Evolutionary conservation across 64 coral and sea anemone species (phyloP), one percentile per base, ranked within the genome.

Genomic region (Pocillopora verrucosa): DNA sequence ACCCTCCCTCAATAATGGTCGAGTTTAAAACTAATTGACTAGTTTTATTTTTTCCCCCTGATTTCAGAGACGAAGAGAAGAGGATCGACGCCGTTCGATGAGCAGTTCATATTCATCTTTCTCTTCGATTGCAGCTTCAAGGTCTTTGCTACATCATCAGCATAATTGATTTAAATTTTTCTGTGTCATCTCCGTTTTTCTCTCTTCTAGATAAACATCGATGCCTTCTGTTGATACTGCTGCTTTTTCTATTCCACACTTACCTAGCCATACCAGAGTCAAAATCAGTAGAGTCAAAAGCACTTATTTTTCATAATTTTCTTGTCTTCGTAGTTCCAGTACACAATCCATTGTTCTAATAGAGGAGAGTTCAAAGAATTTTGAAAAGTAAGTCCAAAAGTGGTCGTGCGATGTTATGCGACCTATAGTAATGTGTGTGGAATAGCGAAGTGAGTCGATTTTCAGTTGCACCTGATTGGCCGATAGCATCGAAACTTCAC

Each of bases 371-470:
- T 85, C 62, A 3, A 85, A 41, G 72, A 38, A 5, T 41, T 85
- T 85, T 85, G 82, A 85, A 68, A 85, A 72, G 82, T 85, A 85
- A 85, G 82, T 34, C 79, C 34, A 35, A 36, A 24, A 19, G 67
- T 70, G 10, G n/a, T 70, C n/a, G 9, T n/a, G 20, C 20, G 9
- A 70, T 0, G 22, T 51, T 51, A 51, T 51, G 7, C 41, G 7
- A 51, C 41, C 41, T 3, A 51, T 4, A 4, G 41, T 51, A 51
- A 51, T 51, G 41, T 3, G 41, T 3, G 41, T 30, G 30, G 30
- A 30, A 30, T 30, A 30, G 30, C 30, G 30, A 30, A 30, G 30
- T 30, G 30, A 30, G 30, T 30, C 30, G 30, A 30, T 30, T 30
- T 30, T 30, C 30, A 30, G 30, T 30, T 30, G 30, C 30, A 30